Evolutionary conservation across 2,888 invertebrate genomes (phyloP).

Genomic region (Pinctada fucata): DNA sequence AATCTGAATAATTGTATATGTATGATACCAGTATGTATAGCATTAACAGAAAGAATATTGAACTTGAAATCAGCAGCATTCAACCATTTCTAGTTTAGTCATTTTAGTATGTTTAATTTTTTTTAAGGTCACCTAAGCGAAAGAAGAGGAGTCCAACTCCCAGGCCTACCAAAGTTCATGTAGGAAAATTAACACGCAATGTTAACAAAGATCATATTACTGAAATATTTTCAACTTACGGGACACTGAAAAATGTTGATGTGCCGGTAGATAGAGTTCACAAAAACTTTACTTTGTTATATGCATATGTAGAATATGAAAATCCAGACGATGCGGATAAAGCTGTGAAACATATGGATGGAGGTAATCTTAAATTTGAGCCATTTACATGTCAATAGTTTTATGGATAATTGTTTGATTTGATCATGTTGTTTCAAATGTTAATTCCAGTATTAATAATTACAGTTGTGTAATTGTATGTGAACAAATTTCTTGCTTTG

Average conservation of each 20-base stretch:
- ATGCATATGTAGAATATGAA: constrained; percentile 96
- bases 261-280: constrained; percentile 93
- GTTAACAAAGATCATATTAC: constrained; percentile 83
- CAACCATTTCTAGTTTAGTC: too few species aligned
- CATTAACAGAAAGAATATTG: too few species aligned
- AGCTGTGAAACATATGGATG: constrained; percentile 99
- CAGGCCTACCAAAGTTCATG: constrained; percentile 93
- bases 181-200: constrained; percentile 94
- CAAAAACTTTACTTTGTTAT: constrained; percentile 91
- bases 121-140: constrained; percentile 76
- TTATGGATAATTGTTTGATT: too few species aligned
- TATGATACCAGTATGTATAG: too few species aligned
- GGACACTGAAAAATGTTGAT: constrained; percentile 89
- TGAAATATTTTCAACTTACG: constrained; percentile 78
- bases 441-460: not conserved
- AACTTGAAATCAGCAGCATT: too few species aligned
- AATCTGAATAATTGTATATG: too few species aligned
- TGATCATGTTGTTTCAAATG: too few species aligned
- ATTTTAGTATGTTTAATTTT: not conserved
- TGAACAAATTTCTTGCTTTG: too few species aligned
- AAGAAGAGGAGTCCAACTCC: constrained; percentile 86
- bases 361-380: constrained; percentile 81
- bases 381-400: too few species aligned
- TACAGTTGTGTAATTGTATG: not conserved
- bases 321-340: constrained; percentile 97